Evolutionary conservation across 92 coral and sea anemone species (phyloP).

Genomic region (Siderastrea siderea): DNA sequence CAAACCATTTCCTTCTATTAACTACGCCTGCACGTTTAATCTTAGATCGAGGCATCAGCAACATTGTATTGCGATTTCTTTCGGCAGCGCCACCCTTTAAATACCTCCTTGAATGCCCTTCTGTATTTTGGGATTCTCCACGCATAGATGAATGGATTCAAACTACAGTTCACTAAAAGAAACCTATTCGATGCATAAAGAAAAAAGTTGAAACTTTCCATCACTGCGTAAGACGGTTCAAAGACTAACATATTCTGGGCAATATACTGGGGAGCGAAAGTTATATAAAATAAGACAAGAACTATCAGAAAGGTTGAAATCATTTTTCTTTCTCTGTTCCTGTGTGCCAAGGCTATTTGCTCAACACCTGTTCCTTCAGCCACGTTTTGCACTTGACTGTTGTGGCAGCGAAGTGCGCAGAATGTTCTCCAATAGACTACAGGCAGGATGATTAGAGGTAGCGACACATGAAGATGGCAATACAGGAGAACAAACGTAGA

Average conservation of each 20-base stretch:
- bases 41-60: background rate
- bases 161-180: constrained; percentile 9
- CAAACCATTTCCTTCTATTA: no score
- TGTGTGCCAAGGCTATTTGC: background rate
- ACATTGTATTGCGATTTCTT: background rate
- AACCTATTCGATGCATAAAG: background rate
- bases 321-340: constrained; percentile 15
- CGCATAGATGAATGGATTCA: constrained; percentile 29
- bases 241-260: background rate
- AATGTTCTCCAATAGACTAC: constrained; percentile 12
- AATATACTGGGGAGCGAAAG: constrained; percentile 27
- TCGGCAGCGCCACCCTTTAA: background rate
- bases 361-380: background rate
- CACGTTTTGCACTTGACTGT: background rate
- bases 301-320: constrained; percentile 20
- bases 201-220: constrained; percentile 8
- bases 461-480: constrained; percentile 28
- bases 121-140: constrained; percentile 45
- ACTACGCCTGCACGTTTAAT: no score
- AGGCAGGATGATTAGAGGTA: constrained; percentile 15
- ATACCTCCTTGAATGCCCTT: constrained; percentile 1
- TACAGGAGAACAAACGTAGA: constrained; percentile 19
- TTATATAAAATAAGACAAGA: constrained; percentile 14
- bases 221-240: background rate
- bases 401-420: constrained; percentile 9